Evolutionary conservation across 1,140 invertebrate genomes (phyloP), one percentile per base, ranked within the genome.

Genomic region (Pygmarrhopalites habei): DNA sequence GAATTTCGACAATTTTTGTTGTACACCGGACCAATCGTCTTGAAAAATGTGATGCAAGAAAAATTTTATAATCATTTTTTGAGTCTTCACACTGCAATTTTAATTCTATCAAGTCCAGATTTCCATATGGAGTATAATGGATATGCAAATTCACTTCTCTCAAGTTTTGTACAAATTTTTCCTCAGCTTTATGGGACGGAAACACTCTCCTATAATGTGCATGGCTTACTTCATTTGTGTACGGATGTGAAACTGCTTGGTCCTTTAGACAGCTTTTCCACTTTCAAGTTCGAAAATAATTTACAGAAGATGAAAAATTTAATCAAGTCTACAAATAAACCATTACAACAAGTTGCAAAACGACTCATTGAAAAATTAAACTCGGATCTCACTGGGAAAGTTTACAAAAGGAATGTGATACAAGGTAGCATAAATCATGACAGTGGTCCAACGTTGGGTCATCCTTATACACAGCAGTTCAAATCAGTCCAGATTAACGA

Each of bases 221-320:
- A 77, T 69, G 12, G 58, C 10, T 58, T 76, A 23, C 29, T 74
- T 30, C 75, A 76, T 61, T 53, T 76, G 23, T 58, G 71, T 17
- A 60, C 65, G 64, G 74, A 76, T 70, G 70, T 62, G 12, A 60
- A 60, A 63, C 61, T 53, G 14, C 72, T 66, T 72, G 72, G 71
- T 3, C 51, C 60, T 29, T 53, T 75, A 15, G 72, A 75, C 61
- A 58, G 55, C n/a, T 73, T 71, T 53, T 73, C 72, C 60, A 62
- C 73, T 15, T 77, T 76, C 65, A 59, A 64, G 26, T 77, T 75
- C 74, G 75, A 77, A 73, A 77, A 72, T 58, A 71, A 69, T 56
- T 43, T 75, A 28, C 28, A 69, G 15, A 57, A 58, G 47, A 49
- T 74, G 2, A 75, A 75, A 71, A n/a, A 32, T 1, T 23, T 52